Evolutionary conservation across 2,888 invertebrate genomes (phyloP), one percentile per base, ranked within the genome.

Genomic region (Eupeodes luniger): DNA sequence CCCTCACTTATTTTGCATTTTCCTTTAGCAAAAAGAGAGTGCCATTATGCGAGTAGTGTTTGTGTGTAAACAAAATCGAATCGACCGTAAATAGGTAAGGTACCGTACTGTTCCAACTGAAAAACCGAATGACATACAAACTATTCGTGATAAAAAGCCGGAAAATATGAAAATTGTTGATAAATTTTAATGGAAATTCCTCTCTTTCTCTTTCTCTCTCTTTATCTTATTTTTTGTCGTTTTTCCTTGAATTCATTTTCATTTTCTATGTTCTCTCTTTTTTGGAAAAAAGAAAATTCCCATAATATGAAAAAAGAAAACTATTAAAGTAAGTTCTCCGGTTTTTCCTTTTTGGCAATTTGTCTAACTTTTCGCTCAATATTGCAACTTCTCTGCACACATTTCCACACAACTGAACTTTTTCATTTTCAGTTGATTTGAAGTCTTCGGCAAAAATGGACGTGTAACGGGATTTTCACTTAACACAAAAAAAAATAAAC

Each of bases 401-500:
- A 77, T 81, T 84, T 77, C 67, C 75, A 80, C 77, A 53, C 76
- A 76, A 84, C 69, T 53, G 64, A 70, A 55, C 61, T 14, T 72
- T 72, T 76, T 88, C 81, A 88, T 72, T 72, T 76, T 88, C 81
- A 88, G 88, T 88, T 85, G 88, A 88, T 81, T 85, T 85, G 81
- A 88, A 88, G 88, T 70, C 85, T 85, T 64, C 85, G 85, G 85
- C 78, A 34, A 85, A 88, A 88, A 85, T 88, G 88, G 88, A 88
- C 85, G 88, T 88, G 85, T 88, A 85, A 78, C 88, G 85, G 81
- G 88, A 78, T 85, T 88, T 85, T 81, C 59, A 70, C 36, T 53
- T 70, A 53, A 57, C 49, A 64, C 49, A 19, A 66, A 36, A 66
- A 53, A 86, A 64, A 57, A n/a, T 64, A 36, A 66, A 57, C 27